These are phyloP conservation scores for Tethya wilhelma DNA, from an alignment of 37 sponge, comb jelly and placozoan genomes.

Conservation along the genomic window DNA sequence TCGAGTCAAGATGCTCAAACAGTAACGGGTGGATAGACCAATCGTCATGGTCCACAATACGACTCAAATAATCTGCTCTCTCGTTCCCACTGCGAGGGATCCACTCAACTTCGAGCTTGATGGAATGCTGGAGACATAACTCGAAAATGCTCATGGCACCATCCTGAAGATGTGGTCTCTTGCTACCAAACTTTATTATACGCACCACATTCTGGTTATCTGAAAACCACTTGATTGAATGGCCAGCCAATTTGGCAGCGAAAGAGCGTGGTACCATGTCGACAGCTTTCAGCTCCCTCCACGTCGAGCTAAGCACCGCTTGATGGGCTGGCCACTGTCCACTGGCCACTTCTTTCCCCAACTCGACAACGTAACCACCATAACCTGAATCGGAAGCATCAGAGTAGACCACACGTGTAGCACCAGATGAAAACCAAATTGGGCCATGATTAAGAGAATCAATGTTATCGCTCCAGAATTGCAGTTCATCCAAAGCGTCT, in stretches of 20 bases:
- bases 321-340: conserved; percentile 5
- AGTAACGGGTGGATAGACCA: conserved; percentile 5
- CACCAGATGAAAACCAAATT: conserved; percentile 18
- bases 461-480: conserved; percentile 4
- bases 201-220: conserved; percentile 29
- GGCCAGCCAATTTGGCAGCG: not conserved
- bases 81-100: conserved; percentile 16
- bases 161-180: not conserved
- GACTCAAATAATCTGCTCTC: conserved; percentile 14
- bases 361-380: conserved; percentile 3
- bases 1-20: not conserved
- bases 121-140: not conserved
- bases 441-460: not conserved
- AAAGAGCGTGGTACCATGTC: not conserved
- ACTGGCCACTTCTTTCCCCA: not conserved
- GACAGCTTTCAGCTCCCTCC: conserved; percentile 26
- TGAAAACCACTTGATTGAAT: conserved; percentile 10
- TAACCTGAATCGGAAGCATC: conserved; percentile 14
- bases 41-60: conserved; percentile 20
- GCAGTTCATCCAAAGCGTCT: conserved; percentile 8
- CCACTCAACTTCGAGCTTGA: conserved; percentile 27
- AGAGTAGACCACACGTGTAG: conserved; percentile 24
- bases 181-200: conserved; percentile 2
- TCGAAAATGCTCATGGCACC: conserved; percentile 26
- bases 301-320: conserved; percentile 4